Percentiles rank a stretch among this genome's conserved stretches.
Evolutionary conservation across 2,797 vertebrate genomes (phyloP).

Genomic region (Pipistrellus nathusii): DNA sequence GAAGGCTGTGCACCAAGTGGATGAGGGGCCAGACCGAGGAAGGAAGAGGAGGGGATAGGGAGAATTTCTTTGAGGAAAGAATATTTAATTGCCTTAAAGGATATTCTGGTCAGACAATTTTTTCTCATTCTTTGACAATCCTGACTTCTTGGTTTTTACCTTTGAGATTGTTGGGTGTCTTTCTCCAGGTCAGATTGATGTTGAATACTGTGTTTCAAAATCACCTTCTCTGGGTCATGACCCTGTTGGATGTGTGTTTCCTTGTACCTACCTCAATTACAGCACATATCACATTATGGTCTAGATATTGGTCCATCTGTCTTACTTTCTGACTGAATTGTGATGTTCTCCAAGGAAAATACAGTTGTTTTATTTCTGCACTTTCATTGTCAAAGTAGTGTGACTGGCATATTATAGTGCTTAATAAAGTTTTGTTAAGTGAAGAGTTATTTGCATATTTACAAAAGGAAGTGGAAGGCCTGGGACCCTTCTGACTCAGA

Average conservation of each 20-base stretch:
- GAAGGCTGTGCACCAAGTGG: not conserved
- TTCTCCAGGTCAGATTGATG: not conserved
- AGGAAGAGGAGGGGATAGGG: not conserved
- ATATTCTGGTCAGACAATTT: constrained; percentile 27
- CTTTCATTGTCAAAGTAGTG: constrained; percentile 31
- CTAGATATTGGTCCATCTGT: not conserved
- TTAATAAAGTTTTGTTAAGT: constrained; percentile 31
- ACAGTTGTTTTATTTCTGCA: constrained; percentile 46
- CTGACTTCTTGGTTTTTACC: constrained; percentile 23
- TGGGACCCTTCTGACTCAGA: not conserved
- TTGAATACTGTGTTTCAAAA: constrained; percentile 60
- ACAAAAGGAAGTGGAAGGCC: constrained; percentile 14
- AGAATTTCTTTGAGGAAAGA: not conserved
- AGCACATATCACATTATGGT: not conserved
- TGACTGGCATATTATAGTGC: not conserved
- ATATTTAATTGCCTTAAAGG: not conserved
- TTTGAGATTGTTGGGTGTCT: constrained; percentile 29
- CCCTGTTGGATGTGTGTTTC: not conserved
- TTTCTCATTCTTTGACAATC: not conserved
- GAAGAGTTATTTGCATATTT: constrained; percentile 6
- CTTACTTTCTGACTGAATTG: constrained; percentile 15
- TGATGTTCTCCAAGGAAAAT: constrained; percentile 54
- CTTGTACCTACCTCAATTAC: not conserved
- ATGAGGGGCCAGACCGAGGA: not conserved
- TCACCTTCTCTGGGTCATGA: not conserved